A percentile compares a stretch with the other conserved stretches of the same genome.
Conservation (phyloP, 2,888 invertebrate genomes). For the Agapostemon virescens region DNA sequence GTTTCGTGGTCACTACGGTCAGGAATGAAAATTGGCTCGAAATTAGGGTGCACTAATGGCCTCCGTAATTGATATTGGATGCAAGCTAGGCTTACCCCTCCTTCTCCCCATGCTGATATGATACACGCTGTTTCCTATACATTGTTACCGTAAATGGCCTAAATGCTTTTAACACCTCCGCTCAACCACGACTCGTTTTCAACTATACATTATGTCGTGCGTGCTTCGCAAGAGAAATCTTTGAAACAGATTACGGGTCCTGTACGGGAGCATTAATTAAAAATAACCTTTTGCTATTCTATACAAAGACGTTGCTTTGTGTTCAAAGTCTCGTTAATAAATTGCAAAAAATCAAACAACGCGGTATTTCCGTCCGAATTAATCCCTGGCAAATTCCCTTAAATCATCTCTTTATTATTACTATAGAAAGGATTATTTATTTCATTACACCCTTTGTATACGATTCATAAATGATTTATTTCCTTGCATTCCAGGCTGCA, state of each 20-base stretch:
- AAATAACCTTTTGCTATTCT: neutral
- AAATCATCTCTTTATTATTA: neutral
- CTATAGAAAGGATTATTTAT: neutral
- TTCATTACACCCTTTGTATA: neutral
- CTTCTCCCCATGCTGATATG: conserved; percentile 41
- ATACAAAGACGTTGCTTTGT: neutral
- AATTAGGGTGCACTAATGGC: conserved; percentile 64
- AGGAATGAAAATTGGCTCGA: conserved; percentile 64
- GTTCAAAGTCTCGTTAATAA: neutral
- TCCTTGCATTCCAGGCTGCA: neutral
- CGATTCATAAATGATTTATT: neutral
- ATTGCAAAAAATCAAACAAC: neutral
- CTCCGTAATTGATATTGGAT: conserved; percentile 69
- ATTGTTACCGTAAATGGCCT: conserved; percentile 47
- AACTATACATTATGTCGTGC: conserved; percentile 14
- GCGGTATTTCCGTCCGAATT: neutral
- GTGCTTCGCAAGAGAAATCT: neutral
- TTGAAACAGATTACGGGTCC: neutral
- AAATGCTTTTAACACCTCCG: conserved; percentile 52
- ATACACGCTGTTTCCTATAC: conserved; percentile 55
- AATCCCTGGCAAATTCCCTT: neutral
- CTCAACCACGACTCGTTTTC: conserved; percentile 17
- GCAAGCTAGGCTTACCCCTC: conserved; percentile 45
- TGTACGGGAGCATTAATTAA: neutral
- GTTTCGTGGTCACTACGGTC: conserved; percentile 55